phyloP scores from a whole-genome alignment of 2,797 vertebrate genomes.

The Lemur catta region DNA sequence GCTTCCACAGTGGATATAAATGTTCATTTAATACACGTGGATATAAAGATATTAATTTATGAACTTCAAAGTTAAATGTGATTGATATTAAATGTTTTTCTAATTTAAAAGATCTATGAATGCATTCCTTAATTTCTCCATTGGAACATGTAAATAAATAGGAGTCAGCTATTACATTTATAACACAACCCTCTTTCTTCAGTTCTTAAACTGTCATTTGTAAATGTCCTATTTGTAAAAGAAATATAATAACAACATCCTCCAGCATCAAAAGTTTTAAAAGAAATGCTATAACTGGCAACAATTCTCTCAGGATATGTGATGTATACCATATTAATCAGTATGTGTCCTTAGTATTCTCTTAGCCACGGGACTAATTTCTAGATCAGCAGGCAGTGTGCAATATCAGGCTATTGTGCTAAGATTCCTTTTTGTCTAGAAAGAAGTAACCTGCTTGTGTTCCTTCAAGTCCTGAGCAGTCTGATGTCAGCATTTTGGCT shows the following conservation, averaged over 20 bases:
- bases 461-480: neutral
- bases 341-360: neutral
- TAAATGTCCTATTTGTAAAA: neutral
- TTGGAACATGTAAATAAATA: slow-evolving; percentile 2
- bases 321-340: neutral
- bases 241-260: neutral
- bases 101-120: neutral
- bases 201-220: neutral
- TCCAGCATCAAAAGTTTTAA: neutral
- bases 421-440: neutral
- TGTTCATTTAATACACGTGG: neutral
- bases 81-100: slow-evolving; percentile 23
- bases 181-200: neutral
- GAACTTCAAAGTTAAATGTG: slow-evolving; percentile 28
- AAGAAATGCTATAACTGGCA: neutral
- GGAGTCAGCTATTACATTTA: neutral
- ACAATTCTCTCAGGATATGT: neutral
- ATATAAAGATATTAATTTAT: neutral
- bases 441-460: neutral
- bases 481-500: slow-evolving; percentile 14
- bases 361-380: neutral
- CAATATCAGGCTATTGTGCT: neutral
- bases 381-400: neutral
- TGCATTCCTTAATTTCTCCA: neutral
- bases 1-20: neutral